Conservation (phyloP, 92 coral and sea anemone genomes). For the Umimayanthus chanpuru region DNA sequence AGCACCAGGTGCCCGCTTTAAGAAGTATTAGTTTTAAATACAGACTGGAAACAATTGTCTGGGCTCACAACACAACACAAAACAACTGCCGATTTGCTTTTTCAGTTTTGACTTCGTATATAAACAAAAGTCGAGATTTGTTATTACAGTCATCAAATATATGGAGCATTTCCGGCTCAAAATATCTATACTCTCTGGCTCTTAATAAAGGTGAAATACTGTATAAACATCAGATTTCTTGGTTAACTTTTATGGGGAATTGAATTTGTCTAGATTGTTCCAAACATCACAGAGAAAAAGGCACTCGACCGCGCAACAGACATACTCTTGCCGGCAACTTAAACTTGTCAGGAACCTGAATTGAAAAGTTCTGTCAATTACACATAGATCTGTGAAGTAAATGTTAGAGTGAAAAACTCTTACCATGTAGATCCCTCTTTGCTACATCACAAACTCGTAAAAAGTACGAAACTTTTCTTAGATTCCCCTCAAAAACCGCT, state of each 20-base stretch:
- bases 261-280: background rate
- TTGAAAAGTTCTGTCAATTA: background rate
- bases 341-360: background rate
- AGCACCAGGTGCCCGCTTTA: background rate
- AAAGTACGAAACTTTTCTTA: conserved; percentile 85
- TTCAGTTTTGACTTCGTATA: background rate
- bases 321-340: background rate
- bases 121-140: conserved; percentile 23
- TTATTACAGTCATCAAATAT: background rate
- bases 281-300: background rate
- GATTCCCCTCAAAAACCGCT: conserved; percentile 96
- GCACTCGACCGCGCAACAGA: conserved; percentile 24
- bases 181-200: background rate
- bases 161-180: conserved; percentile 30
- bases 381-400: background rate
- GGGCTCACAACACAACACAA: background rate
- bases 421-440: conserved; percentile 93
- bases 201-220: background rate
- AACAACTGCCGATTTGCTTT: conserved; percentile 3
- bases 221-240: background rate
- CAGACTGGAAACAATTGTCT: conserved; percentile 1
- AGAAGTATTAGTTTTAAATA: background rate
- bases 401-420: background rate
- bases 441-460: conserved; percentile 78
- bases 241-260: background rate